These are phyloP conservation scores for Thymelicus lineola DNA, from an alignment of 2,888 invertebrate genomes.

Conservation along the genomic window DNA sequence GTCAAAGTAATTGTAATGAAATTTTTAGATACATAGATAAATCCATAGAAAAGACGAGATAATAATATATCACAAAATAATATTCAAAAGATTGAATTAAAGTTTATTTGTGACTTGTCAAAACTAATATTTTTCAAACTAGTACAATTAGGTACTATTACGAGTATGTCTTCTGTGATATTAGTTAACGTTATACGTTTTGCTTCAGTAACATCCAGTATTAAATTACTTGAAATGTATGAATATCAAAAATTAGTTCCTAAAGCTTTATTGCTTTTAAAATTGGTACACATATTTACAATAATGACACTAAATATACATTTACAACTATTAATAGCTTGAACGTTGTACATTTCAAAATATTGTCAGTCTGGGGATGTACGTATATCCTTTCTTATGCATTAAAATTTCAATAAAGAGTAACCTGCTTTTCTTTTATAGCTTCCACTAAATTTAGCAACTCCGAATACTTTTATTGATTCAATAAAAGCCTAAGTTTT, in stretches of 20 bases:
- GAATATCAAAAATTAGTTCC: conserved; percentile 10
- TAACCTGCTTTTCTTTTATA: background rate
- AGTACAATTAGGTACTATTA: too few species aligned
- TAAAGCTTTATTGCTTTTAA: background rate
- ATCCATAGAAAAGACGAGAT: background rate
- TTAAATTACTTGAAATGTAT: background rate
- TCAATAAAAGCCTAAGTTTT: conserved; percentile 45
- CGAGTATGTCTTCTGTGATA: too few species aligned
- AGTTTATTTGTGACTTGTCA: too few species aligned
- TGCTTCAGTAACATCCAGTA: too few species aligned
- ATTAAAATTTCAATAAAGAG: background rate
- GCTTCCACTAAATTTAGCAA: conserved; percentile 6
- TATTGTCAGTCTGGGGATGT: conserved; percentile 25
- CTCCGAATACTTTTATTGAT: conserved; percentile 45
- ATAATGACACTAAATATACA: conserved; percentile 17
- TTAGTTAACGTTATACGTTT: too few species aligned
- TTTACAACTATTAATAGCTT: conserved; percentile 25
- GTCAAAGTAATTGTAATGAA: background rate
- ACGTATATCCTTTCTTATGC: background rate
- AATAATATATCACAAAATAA: too few species aligned
- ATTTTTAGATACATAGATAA: background rate
- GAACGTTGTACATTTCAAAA: conserved; percentile 26
- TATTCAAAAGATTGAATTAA: too few species aligned
- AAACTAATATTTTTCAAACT: too few species aligned
- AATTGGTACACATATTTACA: conserved; percentile 23